phyloP scores from a whole-genome alignment of 2,113 vertebrate species.

The Cryptoleucopteryx plumbea region DNA sequence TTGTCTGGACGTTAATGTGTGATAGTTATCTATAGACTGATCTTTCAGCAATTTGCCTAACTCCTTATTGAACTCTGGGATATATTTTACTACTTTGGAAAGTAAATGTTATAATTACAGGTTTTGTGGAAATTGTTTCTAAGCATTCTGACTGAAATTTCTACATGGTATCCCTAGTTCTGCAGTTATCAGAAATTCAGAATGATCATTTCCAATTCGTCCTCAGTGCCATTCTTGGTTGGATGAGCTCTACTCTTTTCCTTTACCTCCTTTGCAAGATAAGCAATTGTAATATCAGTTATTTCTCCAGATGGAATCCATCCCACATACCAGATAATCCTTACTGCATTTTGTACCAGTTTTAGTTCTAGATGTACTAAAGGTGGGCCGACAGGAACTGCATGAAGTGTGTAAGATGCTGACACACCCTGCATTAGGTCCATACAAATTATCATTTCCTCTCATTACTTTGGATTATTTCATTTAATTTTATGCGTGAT shows the following conservation, averaged over 20 bases:
- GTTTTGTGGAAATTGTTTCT: not conserved
- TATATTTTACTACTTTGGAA: not conserved
- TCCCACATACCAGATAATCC: not conserved
- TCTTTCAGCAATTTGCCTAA: not conserved
- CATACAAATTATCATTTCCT: not conserved
- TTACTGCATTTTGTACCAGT: not conserved
- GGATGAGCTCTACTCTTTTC: not conserved
- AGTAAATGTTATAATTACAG: not conserved
- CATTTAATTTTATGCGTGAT: not conserved
- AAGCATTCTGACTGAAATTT: not conserved
- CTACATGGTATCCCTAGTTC: not conserved
- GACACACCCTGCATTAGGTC: not conserved
- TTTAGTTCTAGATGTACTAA: not conserved
- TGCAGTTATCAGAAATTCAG: not conserved
- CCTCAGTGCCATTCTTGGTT: not conserved
- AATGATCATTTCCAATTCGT: not conserved
- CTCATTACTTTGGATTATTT: not conserved
- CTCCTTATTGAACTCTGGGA: not conserved
- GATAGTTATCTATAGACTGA: not conserved
- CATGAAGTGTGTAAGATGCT: not conserved
- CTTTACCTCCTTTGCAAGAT: not conserved
- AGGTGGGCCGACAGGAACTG: not conserved
- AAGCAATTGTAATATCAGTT: not conserved
- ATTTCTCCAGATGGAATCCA: not conserved
- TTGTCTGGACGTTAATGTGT: not conserved